Evolutionary conservation across 1,140 invertebrate species (phyloP).

Genomic region (Dysdera silvatica): DNA sequence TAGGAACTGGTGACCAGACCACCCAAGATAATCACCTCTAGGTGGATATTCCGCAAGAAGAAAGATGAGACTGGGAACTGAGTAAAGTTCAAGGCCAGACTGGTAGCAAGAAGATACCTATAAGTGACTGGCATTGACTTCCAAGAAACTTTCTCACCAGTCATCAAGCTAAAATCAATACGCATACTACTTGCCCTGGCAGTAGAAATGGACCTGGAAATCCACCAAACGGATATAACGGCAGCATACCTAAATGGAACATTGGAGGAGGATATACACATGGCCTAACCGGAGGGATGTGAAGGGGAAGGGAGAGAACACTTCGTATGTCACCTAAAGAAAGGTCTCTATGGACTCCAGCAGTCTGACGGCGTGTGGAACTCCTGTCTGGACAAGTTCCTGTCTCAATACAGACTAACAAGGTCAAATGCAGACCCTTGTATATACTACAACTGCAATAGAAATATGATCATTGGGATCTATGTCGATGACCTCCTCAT

Average conservation of each 20-base stretch:
- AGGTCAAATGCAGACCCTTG: neutral
- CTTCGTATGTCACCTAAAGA: conserved; percentile 37
- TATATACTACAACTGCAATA: conserved; percentile 4
- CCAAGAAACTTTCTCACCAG: conserved; percentile 32
- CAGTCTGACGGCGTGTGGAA: conserved; percentile 45
- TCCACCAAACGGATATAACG: conserved; percentile 35
- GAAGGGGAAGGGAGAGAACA: conserved; percentile 23
- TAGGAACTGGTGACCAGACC: conserved; percentile 39
- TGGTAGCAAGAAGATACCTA: conserved; percentile 26
- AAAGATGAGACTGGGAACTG: neutral
- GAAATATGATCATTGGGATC: no score
- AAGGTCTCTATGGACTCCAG: conserved; percentile 45
- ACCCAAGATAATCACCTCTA: conserved; percentile 34
- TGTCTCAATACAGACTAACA: conserved; percentile 6
- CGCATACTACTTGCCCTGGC: conserved; percentile 34
- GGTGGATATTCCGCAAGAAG: conserved; percentile 36
- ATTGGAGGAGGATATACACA: conserved; percentile 44
- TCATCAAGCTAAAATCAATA: conserved; percentile 37
- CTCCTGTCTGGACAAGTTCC: conserved; percentile 25
- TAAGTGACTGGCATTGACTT: conserved; percentile 28
- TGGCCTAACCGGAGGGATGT: conserved; percentile 43
- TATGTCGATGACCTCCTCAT: no score
- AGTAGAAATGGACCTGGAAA: neutral
- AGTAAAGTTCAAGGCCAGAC: conserved; percentile 18
- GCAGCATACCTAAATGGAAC: conserved; percentile 41